Percentiles rank a stretch among this genome's conserved stretches.
These are phyloP conservation scores for Lasiurus borealis DNA, from an alignment of 2,113 vertebrate genomes.

Conservation along the genomic window DNA sequence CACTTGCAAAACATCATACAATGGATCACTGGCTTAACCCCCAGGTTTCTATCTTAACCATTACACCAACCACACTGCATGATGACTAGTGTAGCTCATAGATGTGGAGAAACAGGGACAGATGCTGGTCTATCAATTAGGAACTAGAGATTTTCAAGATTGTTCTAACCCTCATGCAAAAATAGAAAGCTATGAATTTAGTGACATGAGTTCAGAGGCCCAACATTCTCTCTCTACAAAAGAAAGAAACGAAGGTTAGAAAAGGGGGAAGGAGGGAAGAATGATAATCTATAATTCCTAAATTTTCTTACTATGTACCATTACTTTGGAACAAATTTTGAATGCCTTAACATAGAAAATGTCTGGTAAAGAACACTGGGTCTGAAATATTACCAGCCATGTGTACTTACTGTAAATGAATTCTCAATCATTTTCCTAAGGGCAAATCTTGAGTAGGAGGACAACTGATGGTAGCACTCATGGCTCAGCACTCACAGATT, in stretches of 20 bases:
- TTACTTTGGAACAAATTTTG: background rate
- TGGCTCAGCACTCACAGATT: background rate
- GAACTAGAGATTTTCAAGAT: background rate
- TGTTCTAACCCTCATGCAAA: background rate
- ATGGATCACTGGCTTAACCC: background rate
- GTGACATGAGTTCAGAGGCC: background rate
- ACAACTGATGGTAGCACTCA: background rate
- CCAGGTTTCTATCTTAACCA: background rate
- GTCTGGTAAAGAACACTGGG: background rate
- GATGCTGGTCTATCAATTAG: background rate
- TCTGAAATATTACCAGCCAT: background rate
- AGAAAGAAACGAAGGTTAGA: background rate
- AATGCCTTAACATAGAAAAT: constrained; percentile 23
- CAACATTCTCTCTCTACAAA: background rate
- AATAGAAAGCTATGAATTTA: background rate
- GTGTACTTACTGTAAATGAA: background rate
- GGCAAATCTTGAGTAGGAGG: background rate
- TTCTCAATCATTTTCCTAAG: background rate
- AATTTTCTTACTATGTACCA: background rate
- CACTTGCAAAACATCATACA: background rate
- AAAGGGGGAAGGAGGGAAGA: fast-evolving
- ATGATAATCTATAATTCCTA: background rate
- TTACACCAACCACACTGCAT: background rate
- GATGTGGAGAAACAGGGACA: background rate
- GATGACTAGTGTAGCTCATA: background rate